Evolutionary conservation across 2,797 vertebrate genomes (phyloP).

Genomic region (Chelonia mydas): DNA sequence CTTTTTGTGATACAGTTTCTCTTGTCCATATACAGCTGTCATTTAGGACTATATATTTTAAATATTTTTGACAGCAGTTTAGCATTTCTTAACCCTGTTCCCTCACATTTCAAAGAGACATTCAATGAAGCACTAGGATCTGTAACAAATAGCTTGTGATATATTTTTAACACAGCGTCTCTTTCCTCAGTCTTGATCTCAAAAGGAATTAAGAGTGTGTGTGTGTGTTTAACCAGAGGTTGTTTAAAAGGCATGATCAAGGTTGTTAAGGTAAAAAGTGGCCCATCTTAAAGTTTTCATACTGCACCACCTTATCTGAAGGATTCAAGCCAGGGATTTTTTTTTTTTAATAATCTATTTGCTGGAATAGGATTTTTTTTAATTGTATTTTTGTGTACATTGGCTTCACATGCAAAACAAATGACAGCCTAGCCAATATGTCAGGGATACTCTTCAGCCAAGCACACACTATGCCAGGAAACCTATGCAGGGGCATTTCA

Average conservation of each 20-base stretch:
- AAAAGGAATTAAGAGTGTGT: neutral
- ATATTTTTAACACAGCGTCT: neutral
- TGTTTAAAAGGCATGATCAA: accelerated
- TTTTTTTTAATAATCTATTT: neutral
- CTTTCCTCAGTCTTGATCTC: neutral
- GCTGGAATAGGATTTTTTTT: neutral
- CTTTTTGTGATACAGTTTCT: neutral
- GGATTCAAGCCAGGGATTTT: neutral
- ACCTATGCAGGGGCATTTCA: neutral
- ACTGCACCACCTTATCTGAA: neutral
- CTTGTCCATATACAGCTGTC: neutral
- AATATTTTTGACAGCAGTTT: neutral
- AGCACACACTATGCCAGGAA: neutral
- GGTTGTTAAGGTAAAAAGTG: accelerated
- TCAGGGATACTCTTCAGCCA: neutral
- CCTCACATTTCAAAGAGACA: neutral
- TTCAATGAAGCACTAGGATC: neutral
- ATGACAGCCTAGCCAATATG: accelerated
- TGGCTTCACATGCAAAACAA: neutral
- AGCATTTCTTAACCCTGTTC: neutral
- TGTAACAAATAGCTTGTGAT: neutral
- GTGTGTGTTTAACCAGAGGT: neutral
- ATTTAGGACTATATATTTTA: neutral
- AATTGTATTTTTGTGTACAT: neutral
- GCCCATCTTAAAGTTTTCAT: neutral